phyloP scores from a whole-genome alignment of 2,113 vertebrate genomes.

The Ranitomeya imitator region DNA sequence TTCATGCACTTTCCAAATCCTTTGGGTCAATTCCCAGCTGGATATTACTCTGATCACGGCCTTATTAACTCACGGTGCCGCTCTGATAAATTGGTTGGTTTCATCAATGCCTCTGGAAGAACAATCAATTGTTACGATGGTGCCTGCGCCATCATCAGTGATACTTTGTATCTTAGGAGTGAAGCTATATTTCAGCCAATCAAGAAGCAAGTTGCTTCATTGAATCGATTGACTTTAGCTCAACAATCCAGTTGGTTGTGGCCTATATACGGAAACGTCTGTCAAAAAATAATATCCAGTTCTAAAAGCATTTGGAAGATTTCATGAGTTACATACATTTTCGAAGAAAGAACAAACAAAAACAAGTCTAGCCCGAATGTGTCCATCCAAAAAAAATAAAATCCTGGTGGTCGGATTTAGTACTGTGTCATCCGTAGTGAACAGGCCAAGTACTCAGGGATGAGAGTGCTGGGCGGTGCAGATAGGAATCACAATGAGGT shows the following conservation, averaged over 20 bases:
- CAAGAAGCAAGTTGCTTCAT: no score
- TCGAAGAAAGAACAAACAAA: background rate
- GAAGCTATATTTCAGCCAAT: no score
- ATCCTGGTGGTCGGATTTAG: background rate
- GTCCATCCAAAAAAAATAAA: background rate
- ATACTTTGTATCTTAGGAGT: no score
- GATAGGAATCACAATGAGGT: slow-evolving; percentile 20
- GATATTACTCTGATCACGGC: no score
- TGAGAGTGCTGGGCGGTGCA: slow-evolving; percentile 3
- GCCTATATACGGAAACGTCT: background rate
- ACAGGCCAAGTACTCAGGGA: background rate
- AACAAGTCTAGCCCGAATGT: background rate
- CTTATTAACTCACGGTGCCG: background rate
- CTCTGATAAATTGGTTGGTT: background rate
- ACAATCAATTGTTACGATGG: background rate
- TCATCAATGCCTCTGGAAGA: background rate
- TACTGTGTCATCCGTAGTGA: background rate
- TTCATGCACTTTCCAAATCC: no score
- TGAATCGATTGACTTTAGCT: no score
- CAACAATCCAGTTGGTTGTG: background rate
- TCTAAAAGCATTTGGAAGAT: background rate
- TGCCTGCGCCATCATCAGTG: no score
- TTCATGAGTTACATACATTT: no score
- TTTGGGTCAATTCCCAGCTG: background rate
- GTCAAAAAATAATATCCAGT: background rate